Evolutionary conservation across 1,140 invertebrate species (phyloP).

Genomic region (Aphelenchoides fujianensis): DNA sequence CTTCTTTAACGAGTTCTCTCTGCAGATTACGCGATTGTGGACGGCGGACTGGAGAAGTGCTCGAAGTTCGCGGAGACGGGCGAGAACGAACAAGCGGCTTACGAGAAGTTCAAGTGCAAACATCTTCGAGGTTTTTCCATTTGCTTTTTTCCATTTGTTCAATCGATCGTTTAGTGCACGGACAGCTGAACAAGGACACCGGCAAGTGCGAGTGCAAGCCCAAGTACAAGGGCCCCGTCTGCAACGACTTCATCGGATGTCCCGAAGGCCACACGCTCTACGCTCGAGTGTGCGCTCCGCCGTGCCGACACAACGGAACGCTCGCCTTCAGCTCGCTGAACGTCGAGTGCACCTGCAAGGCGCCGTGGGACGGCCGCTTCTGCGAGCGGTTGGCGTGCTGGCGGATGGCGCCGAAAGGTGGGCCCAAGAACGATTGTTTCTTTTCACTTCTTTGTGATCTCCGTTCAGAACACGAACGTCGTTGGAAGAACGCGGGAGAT

Average conservation of each 20-base stretch:
- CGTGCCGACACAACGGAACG: slow-evolving; percentile 47
- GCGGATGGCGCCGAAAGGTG: slow-evolving; percentile 48
- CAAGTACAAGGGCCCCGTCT: slow-evolving; percentile 49
- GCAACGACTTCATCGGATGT: slow-evolving; percentile 48
- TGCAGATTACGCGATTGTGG: slow-evolving; percentile 47
- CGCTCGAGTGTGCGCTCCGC: slow-evolving; percentile 33
- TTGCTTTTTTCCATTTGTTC: not conserved
- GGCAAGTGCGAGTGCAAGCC: slow-evolving; percentile 40
- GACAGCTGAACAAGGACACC: slow-evolving; percentile 38
- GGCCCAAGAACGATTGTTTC: no score
- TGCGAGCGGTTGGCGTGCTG: slow-evolving; percentile 47
- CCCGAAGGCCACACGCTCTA: slow-evolving; percentile 41
- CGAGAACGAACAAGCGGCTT: slow-evolving; percentile 35
- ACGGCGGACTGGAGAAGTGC: slow-evolving; percentile 43
- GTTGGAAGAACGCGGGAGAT: slow-evolving; percentile 42
- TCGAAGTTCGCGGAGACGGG: slow-evolving; percentile 34
- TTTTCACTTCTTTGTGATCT: no score
- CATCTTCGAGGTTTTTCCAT: slow-evolving; percentile 38
- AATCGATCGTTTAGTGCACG: slow-evolving; percentile 45
- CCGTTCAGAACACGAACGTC: slow-evolving; percentile 44
- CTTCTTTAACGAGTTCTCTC: slow-evolving; percentile 18
- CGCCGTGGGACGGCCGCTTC: slow-evolving; percentile 47
- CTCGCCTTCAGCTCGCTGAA: slow-evolving; percentile 37
- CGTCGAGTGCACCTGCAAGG: slow-evolving; percentile 48
- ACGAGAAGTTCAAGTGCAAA: slow-evolving; percentile 51